Base-by-base conservation (phyloP, 1,140 invertebrate species). In the Orussus abietinus region DNA sequence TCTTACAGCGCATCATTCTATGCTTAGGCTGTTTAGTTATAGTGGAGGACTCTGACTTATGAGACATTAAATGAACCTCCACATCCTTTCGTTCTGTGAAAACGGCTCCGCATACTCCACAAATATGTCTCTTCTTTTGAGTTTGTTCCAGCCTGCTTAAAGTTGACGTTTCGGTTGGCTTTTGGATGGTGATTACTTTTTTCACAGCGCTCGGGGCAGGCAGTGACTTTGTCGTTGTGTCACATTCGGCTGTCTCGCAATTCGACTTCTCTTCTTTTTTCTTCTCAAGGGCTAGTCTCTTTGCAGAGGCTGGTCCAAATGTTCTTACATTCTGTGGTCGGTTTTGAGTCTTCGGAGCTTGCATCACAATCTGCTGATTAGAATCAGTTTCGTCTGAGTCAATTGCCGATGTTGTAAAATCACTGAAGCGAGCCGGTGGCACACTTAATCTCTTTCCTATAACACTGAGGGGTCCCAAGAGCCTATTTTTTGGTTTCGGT, bases 1-100 rank as follows among this genome's bases (percentile, higher is more conserved):
- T 49, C 26, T 67, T 72, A 20, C 72, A 74, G 4, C 72, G 51
- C 69, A 71, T 73, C 19, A 61, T 54, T 25, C 58, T 61, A 13
- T 42, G 48, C 18, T 62, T 59, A 1, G 13, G 30, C 1, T 36
- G 37, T 12, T 51, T 44, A 0, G 42, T 45, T 30, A 38, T 25
- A 4, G 28, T 9, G 11, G 5, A 18, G 1, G 31, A n/a, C 3
- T 36, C 30, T 1, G 30, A 11, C 35, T 58, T 64, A 20, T 74
- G 69, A 7, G 31, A 40, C 1, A 52, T 53, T 3, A 66, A 45
- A 18, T 74, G 71, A 2, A 25, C 33, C 19, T 64, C 57, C 2
- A 64, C 61, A 2, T 69, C 62, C 1, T 11, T 45, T 13, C 53
- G 49, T 1, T 39, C 58, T 1, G 35, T 35, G 17, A 70, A 69